Conservation (phyloP, 1,140 invertebrate genomes). For the Phymorhynchus buccinoides region DNA sequence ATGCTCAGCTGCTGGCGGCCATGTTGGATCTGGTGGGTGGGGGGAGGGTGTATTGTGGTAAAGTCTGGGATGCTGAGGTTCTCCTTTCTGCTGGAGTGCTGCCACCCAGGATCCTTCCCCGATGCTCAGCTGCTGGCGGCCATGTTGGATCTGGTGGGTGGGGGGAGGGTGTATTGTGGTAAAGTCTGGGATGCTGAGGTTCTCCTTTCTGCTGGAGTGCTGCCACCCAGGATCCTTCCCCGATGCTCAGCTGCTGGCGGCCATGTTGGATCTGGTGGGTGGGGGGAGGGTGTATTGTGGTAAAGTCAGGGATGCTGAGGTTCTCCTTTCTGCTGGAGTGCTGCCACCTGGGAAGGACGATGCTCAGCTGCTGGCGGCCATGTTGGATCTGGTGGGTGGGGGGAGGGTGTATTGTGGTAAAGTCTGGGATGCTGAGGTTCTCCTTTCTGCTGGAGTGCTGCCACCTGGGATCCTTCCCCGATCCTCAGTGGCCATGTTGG, state of each 20-base stretch:
- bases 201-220: constrained; percentile 85
- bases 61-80: no score
- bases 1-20: no score
- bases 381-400: constrained; percentile 88
- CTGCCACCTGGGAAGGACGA: constrained; percentile 93
- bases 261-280: constrained; percentile 78
- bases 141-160: constrained; percentile 90
- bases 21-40: no score
- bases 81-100: constrained; percentile 87
- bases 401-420: neutral
- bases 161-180: neutral
- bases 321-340: no score
- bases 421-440: constrained; percentile 93
- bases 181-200: constrained; percentile 53
- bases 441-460: constrained; percentile 83
- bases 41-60: no score
- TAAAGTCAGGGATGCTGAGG: no score
- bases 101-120: constrained; percentile 93
- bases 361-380: constrained; percentile 92
- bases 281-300: no score
- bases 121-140: constrained; percentile 97
- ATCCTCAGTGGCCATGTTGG: no score
- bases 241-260: constrained; percentile 95
- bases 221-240: constrained; percentile 95
- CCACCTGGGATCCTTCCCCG: constrained; percentile 94